Evolutionary conservation across 2,797 vertebrate species (phyloP).

Genomic region (Cynodonichthys magdalenae): DNA sequence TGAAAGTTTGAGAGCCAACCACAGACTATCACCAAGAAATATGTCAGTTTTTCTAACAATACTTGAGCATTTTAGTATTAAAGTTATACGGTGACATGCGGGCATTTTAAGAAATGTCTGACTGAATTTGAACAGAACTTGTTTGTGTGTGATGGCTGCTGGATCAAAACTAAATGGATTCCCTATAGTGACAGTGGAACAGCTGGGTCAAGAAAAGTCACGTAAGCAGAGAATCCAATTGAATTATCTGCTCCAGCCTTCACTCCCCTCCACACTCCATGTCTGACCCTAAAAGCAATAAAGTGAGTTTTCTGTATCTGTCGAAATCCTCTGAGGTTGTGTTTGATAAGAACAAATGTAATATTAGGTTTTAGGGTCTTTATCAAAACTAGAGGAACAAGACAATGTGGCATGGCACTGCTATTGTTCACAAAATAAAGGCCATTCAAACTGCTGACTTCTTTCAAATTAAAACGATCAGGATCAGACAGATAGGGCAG

Average conservation of each 20-base stretch:
- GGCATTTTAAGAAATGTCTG: conserved; percentile 40
- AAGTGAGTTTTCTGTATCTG: conserved; percentile 40
- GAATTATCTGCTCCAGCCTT: conserved; percentile 53
- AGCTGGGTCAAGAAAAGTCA: conserved; percentile 54
- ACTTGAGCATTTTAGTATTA: conserved; percentile 24
- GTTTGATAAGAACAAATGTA: conserved; percentile 28
- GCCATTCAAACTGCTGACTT: neutral
- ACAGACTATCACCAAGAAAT: conserved; percentile 8
- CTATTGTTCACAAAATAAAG: neutral
- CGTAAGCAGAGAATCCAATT: conserved; percentile 53
- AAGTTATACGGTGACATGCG: conserved; percentile 22
- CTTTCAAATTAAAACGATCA: conserved; percentile 2
- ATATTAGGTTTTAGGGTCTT: conserved; percentile 15
- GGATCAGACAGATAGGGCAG: neutral
- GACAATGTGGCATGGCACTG: neutral
- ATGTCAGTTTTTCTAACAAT: conserved; percentile 2
- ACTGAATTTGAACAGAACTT: conserved; percentile 52
- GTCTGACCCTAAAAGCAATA: conserved; percentile 39
- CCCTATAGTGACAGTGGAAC: conserved; percentile 48
- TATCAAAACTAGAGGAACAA: conserved; percentile 10
- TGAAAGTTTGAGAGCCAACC: no score
- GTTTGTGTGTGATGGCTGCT: conserved; percentile 46
- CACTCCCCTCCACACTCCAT: neutral
- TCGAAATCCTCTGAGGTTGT: conserved; percentile 27
- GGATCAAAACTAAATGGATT: conserved; percentile 54